Evolutionary conservation across 2,888 invertebrate genomes (phyloP).

Genomic region (Cybosia mesomella): DNA sequence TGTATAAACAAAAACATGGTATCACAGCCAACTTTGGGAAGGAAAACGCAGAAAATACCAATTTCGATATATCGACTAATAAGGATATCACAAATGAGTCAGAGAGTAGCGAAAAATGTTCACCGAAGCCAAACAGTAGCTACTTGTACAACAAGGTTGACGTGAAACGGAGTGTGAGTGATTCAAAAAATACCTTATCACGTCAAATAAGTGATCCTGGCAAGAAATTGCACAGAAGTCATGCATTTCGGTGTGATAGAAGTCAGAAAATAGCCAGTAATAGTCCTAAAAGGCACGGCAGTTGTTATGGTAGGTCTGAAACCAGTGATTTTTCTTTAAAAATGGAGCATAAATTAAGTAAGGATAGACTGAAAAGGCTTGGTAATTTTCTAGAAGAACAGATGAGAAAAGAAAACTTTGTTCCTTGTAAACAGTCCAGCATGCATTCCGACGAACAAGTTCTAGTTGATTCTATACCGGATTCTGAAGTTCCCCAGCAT

Average conservation of each 20-base stretch:
- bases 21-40: conserved; percentile 38
- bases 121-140: conserved; percentile 71
- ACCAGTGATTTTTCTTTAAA: conserved; percentile 71
- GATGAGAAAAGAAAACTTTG: conserved; percentile 80
- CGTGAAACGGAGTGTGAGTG: conserved; percentile 65
- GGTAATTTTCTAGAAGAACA: conserved; percentile 79
- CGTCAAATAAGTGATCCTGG: conserved; percentile 84
- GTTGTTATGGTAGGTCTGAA: conserved; percentile 77
- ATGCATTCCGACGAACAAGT: conserved; percentile 48
- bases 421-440: conserved; percentile 48
- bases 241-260: conserved; percentile 87
- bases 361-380: conserved; percentile 74
- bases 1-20: conserved; percentile 52
- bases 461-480: conserved; percentile 67
- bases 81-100: conserved; percentile 51
- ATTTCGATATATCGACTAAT: conserved; percentile 47
- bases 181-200: conserved; percentile 70
- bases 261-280: conserved; percentile 67
- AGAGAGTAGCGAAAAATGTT: conserved; percentile 55
- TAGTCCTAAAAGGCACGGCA: conserved; percentile 72
- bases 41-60: conserved; percentile 41
- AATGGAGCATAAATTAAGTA: conserved; percentile 76
- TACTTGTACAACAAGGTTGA: conserved; percentile 76
- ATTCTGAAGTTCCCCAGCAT: conserved; percentile 77
- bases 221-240: conserved; percentile 87